These are phyloP conservation scores for Mesodorylaimus sp. DNA, from an alignment of 2,888 invertebrate genomes.

Conservation along the genomic window DNA sequence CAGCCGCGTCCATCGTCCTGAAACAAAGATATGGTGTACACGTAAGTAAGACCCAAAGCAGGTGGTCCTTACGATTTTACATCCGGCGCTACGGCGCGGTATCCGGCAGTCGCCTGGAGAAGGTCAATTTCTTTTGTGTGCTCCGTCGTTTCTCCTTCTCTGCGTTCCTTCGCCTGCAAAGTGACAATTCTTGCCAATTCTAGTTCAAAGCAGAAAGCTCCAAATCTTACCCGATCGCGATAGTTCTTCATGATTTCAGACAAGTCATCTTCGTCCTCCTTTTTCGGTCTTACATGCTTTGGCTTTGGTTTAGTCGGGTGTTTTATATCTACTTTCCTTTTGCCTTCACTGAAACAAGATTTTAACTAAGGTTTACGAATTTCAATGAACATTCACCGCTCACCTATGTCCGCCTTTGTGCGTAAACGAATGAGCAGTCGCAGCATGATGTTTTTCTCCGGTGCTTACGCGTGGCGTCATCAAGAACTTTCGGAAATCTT, in stretches of 20 bases:
- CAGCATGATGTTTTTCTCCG: neutral
- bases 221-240: conserved; percentile 32
- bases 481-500: conserved; percentile 80
- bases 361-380: too few relatives aligned
- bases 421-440: conserved; percentile 1
- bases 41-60: too few relatives aligned
- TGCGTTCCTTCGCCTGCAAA: conserved; percentile 53
- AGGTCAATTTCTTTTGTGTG: conserved; percentile 56
- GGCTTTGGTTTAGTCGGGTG: neutral
- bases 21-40: too few relatives aligned
- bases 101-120: conserved; percentile 57
- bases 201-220: conserved; percentile 12
- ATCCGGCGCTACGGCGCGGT: conserved; percentile 87
- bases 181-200: neutral
- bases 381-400: neutral
- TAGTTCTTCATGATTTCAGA: conserved; percentile 26
- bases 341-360: too few relatives aligned
- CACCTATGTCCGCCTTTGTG: neutral
- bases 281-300: neutral
- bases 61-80: conserved; percentile 57
- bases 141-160: conserved; percentile 60
- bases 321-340: neutral
- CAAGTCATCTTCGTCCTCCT: conserved; percentile 20
- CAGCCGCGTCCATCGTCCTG: conserved; percentile 60
- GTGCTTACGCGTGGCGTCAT: conserved; percentile 63